Conservation (phyloP, 2,113 vertebrate species). For the Dryoscopus gambensis region DNA sequence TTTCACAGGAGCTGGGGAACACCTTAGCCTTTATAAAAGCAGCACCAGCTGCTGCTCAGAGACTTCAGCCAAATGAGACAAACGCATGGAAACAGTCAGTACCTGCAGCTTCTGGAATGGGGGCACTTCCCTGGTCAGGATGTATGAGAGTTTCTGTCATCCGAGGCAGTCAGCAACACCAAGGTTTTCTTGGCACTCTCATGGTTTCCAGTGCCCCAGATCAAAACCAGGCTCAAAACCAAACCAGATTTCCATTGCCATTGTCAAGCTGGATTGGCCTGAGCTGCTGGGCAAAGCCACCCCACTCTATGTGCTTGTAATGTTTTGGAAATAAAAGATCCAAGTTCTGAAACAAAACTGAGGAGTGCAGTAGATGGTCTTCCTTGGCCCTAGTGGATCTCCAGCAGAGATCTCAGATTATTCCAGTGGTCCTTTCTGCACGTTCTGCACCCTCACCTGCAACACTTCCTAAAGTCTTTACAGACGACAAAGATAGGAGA, state of each 20-base stretch:
- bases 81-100: not conserved
- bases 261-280: not conserved
- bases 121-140: not conserved
- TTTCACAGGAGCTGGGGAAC: not conserved
- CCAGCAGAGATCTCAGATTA: not conserved
- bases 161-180: not conserved
- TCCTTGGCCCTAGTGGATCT: not conserved
- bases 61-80: not conserved
- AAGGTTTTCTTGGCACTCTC: not conserved
- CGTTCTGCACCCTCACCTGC: not conserved
- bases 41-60: not conserved
- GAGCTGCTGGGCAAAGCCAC: not conserved
- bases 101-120: not conserved
- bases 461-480: not conserved
- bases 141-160: not conserved
- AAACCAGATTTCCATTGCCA: not conserved
- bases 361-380: not conserved
- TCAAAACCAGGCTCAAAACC: not conserved
- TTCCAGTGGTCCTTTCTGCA: not conserved
- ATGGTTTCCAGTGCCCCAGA: not conserved
- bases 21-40: not conserved
- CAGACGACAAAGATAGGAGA: not conserved
- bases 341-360: not conserved
- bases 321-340: not conserved
- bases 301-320: not conserved